These are phyloP conservation scores for Aporrectodea caliginosa DNA, from an alignment of 1,140 invertebrate species.

Conservation along the genomic window DNA sequence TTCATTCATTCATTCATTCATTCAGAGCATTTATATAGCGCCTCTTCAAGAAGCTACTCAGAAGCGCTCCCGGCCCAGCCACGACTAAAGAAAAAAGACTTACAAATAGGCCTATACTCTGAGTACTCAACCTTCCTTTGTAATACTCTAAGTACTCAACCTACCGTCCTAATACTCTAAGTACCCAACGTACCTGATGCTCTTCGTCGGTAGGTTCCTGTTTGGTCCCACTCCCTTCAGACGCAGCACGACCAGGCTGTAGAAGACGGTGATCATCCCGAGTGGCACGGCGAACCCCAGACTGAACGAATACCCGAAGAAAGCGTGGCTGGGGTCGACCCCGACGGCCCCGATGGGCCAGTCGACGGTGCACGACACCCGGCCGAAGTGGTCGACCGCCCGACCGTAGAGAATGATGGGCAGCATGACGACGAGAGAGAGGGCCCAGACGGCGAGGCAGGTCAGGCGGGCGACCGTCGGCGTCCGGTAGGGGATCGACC, in stretches of 20 bases:
- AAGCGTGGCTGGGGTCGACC: constrained; percentile 47
- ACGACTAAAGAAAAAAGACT: too few species aligned
- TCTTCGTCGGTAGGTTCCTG: constrained; percentile 73
- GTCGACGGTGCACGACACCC: constrained; percentile 41
- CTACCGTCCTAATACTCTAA: too few species aligned
- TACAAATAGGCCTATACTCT: too few species aligned
- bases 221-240: constrained; percentile 60
- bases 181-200: constrained; percentile 62
- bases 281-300: constrained; percentile 89
- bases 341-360: constrained; percentile 46
- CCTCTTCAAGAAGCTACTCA: too few species aligned
- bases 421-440: constrained; percentile 62
- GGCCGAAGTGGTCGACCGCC: constrained; percentile 32
- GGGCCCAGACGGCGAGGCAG: constrained; percentile 55
- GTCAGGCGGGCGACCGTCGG: constrained; percentile 50
- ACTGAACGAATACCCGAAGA: constrained; percentile 74
- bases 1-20: too few species aligned
- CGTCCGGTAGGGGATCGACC: constrained; percentile 43
- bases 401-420: constrained; percentile 89
- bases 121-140: too few species aligned
- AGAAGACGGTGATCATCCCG: constrained; percentile 87
- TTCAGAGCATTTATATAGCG: too few species aligned
- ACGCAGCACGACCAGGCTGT: constrained; percentile 86
- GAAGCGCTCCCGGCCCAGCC: too few species aligned
- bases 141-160: too few species aligned